Evolutionary conservation across 2,113 vertebrate genomes (phyloP).

Genomic region (Psilopsiagon aymara): DNA sequence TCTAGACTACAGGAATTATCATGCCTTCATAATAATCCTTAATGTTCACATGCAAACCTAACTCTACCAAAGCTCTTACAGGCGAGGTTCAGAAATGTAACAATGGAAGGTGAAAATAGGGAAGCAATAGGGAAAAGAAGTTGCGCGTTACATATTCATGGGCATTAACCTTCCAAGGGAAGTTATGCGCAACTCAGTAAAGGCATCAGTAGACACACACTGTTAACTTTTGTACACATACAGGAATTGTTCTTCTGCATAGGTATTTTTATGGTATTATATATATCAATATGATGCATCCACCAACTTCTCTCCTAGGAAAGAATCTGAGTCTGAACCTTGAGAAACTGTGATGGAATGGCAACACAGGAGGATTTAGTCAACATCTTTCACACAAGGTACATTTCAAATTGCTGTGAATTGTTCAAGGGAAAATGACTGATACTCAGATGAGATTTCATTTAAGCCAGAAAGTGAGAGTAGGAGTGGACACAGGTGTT

Average conservation of each 20-base stretch:
- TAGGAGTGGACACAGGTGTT: background rate
- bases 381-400: background rate
- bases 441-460: background rate
- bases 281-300: background rate
- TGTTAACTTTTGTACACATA: constrained; percentile 4
- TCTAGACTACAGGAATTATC: background rate
- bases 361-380: background rate
- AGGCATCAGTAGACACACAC: background rate
- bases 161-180: background rate
- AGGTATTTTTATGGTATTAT: background rate
- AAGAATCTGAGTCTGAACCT: background rate
- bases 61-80: background rate
- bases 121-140: background rate
- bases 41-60: constrained; percentile 21
- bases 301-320: background rate
- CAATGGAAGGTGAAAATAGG: background rate
- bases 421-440: background rate
- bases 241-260: background rate
- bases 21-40: constrained; percentile 19
- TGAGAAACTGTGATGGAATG: background rate
- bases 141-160: background rate
- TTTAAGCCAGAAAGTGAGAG: background rate
- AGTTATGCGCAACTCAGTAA: background rate
- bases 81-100: background rate
- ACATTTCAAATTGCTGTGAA: background rate